phyloP scores from a whole-genome alignment of 2,113 vertebrate species.

The Paraplagusia blochii region DNA sequence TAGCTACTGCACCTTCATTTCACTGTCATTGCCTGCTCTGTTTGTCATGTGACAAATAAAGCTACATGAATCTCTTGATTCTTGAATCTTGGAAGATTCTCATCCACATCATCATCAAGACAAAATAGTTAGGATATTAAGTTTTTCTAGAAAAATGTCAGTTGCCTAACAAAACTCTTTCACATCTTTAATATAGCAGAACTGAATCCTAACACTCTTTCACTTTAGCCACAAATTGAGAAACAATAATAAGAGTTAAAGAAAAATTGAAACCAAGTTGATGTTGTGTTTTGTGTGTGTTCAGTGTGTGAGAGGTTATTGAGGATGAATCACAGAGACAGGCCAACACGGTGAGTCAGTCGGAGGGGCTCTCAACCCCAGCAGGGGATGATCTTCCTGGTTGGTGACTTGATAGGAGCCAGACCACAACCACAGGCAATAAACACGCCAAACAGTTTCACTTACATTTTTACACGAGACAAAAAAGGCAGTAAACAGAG shows the following conservation, averaged over 20 bases:
- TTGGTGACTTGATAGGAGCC: constrained; percentile 26
- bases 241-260: constrained; percentile 15
- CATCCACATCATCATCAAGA: too few species aligned
- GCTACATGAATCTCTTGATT: too few species aligned
- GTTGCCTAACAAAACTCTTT: too few species aligned
- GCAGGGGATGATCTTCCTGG: constrained; percentile 35
- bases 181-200: too few species aligned
- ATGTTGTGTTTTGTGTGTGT: constrained; percentile 9
- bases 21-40: too few species aligned
- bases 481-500: constrained; percentile 12
- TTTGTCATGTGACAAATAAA: too few species aligned
- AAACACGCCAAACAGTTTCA: constrained; percentile 17
- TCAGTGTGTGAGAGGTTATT: constrained; percentile 16
- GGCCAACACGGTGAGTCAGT: constrained; percentile 40
- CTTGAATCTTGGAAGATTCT: too few species aligned
- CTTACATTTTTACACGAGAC: constrained; percentile 5
- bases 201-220: too few species aligned
- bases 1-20: too few species aligned
- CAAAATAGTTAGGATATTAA: too few species aligned
- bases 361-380: constrained; percentile 44
- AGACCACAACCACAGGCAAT: constrained; percentile 22
- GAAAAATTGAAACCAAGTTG: constrained; percentile 28
- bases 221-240: constrained; percentile 11
- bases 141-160: too few species aligned
- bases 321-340: constrained; percentile 48